A percentile compares a stretch with the other conserved stretches of the same genome.
These are phyloP conservation scores for Platypus cylindrus DNA, from an alignment of 2,888 invertebrate genomes.

Conservation along the genomic window DNA sequence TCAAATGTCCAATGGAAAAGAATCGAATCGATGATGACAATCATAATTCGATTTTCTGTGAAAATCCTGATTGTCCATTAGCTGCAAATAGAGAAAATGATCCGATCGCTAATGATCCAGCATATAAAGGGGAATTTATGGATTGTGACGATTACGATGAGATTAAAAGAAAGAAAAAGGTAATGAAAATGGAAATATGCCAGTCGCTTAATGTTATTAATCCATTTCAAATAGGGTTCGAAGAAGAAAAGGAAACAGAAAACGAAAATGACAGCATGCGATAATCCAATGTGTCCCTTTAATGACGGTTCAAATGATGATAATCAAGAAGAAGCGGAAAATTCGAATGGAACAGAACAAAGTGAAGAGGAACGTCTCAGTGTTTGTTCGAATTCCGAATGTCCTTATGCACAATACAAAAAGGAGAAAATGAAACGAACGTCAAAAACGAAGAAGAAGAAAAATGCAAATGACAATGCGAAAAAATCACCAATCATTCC, in stretches of 20 bases:
- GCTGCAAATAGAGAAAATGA: slow-evolving; percentile 3
- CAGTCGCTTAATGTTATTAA: too few species aligned
- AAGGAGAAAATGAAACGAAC: slow-evolving; percentile 6
- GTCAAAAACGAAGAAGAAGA: slow-evolving; percentile 1
- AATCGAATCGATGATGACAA: not conserved
- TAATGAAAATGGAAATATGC: not conserved
- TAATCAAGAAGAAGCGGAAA: not conserved
- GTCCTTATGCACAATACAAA: slow-evolving; percentile 15
- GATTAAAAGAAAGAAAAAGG: slow-evolving; percentile 4
- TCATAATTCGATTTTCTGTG: slow-evolving; percentile 10
- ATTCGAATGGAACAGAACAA: not conserved
- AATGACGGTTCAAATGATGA: slow-evolving; percentile 4
- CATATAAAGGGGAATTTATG: slow-evolving; percentile 11
- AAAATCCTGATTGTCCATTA: slow-evolving; percentile 22
- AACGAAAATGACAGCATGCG: slow-evolving; percentile 12
- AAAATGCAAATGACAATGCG: not conserved
- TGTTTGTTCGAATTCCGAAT: slow-evolving; percentile 16
- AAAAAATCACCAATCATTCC: too few species aligned
- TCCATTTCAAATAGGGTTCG: too few species aligned
- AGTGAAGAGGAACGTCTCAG: slow-evolving; percentile 2
- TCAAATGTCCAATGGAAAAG: slow-evolving; percentile 8
- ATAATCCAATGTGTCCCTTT: slow-evolving; percentile 18
- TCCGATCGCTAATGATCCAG: slow-evolving; percentile 6
- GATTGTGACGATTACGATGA: slow-evolving; percentile 12
- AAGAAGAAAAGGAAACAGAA: slow-evolving; percentile 5